phyloP scores from a whole-genome alignment of 2,797 vertebrate species.

The Poecilia velifera region DNA sequence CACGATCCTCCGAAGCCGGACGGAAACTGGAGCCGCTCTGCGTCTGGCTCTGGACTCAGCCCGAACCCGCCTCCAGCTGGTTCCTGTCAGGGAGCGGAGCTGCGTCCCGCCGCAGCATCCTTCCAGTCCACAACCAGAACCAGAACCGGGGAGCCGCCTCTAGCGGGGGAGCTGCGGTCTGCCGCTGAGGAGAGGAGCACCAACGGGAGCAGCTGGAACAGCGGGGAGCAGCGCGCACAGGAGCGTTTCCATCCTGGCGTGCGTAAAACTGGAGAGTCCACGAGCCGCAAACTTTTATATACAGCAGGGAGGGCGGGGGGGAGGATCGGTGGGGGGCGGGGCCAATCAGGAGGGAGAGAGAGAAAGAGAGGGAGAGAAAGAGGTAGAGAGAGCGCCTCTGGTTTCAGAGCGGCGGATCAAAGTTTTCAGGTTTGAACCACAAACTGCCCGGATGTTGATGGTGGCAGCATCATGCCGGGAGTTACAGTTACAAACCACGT shows the following conservation, averaged over 20 bases:
- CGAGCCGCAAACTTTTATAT: constrained; percentile 82
- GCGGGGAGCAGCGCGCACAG: constrained; percentile 41
- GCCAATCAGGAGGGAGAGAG: constrained; percentile 59
- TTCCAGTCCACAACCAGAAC: constrained; percentile 12
- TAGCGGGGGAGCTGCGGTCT: constrained; percentile 1
- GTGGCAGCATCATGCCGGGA: background rate
- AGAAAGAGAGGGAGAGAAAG: background rate
- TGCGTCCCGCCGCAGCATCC: constrained; percentile 23
- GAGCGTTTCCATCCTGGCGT: constrained; percentile 79
- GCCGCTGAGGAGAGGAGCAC: background rate
- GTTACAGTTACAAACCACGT: no score
- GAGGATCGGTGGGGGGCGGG: constrained; percentile 54
- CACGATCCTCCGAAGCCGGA: background rate
- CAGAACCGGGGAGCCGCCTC: constrained; percentile 17
- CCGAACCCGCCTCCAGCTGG: background rate
- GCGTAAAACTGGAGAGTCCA: constrained; percentile 58
- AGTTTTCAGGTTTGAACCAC: no score
- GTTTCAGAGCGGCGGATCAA: no score
- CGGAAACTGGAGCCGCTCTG: constrained; percentile 17
- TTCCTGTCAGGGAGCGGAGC: constrained; percentile 45
- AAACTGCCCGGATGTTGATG: background rate
- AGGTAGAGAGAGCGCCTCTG: no score
- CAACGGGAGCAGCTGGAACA: constrained; percentile 38
- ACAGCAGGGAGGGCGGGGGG: constrained; percentile 13
- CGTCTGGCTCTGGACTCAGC: background rate